Percentiles rank a stretch among this genome's conserved stretches.
Conservation (phyloP, 2,888 invertebrate species). For the Hirudinaria manillensis region DNA sequence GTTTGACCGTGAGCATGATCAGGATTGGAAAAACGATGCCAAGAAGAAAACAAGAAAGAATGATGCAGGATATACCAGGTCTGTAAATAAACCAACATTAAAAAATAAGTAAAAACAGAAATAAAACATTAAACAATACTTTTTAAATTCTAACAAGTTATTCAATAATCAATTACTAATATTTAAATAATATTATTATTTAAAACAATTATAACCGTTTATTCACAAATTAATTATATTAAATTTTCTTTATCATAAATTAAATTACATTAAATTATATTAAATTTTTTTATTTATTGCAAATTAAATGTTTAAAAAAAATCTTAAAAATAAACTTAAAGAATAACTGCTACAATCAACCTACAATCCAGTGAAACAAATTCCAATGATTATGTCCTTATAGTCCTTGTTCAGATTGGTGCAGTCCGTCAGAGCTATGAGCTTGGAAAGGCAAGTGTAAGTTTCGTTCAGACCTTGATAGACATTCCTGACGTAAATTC, state of each 20-base stretch:
- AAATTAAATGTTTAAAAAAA: background rate
- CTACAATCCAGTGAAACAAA: constrained; percentile 19
- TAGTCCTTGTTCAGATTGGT: constrained; percentile 24
- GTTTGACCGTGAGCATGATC: constrained; percentile 14
- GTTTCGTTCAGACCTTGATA: constrained; percentile 9
- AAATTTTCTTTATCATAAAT: no score
- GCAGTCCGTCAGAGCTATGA: constrained; percentile 24
- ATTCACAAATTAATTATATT: no score
- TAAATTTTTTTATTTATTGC: background rate
- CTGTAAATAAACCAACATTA: constrained; percentile 12
- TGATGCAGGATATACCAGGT: constrained; percentile 5
- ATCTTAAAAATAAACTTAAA: background rate
- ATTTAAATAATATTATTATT: no score
- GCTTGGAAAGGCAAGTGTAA: constrained; percentile 12
- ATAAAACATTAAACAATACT: background rate
- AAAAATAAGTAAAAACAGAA: background rate
- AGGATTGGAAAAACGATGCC: constrained; percentile 9
- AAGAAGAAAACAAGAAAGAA: background rate
- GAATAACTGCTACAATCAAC: background rate
- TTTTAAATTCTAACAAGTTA: background rate
- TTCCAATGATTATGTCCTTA: constrained; percentile 10
- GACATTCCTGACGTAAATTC: background rate
- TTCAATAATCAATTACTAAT: no score
- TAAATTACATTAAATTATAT: no score
- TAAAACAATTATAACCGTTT: no score